These are phyloP conservation scores for Druon quercuslanigerum DNA, from an alignment of 1,140 invertebrate genomes.

Conservation along the genomic window DNA sequence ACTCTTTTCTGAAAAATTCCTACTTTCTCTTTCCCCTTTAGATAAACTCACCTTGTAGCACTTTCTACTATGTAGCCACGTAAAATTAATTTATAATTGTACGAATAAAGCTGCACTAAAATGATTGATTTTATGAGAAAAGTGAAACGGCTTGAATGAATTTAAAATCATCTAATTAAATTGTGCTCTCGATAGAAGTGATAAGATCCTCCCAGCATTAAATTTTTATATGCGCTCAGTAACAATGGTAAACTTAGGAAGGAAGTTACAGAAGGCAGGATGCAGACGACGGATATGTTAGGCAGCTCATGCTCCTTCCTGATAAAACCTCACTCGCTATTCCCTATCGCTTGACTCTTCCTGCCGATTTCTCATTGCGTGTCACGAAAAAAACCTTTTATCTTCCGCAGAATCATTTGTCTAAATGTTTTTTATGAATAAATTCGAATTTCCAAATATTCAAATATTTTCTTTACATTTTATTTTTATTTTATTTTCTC, in stretches of 20 bases:
- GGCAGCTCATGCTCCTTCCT: constrained; percentile 36
- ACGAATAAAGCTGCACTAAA: neutral
- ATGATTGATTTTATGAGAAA: neutral
- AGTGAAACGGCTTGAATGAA: too few relatives aligned
- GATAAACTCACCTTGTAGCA: neutral
- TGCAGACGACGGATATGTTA: constrained; percentile 61
- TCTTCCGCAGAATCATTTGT: neutral
- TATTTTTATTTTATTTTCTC: too few relatives aligned
- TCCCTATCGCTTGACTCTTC: constrained; percentile 61
- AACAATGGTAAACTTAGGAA: constrained; percentile 53
- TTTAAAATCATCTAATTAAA: too few relatives aligned
- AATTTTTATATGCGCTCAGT: constrained; percentile 3
- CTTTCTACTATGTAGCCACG: neutral
- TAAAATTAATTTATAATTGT: neutral
- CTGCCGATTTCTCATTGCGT: constrained; percentile 48
- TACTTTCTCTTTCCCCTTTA: constrained; percentile 13
- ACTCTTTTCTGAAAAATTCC: constrained; percentile 2
- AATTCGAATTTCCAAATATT: too few relatives aligned
- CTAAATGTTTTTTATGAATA: too few relatives aligned
- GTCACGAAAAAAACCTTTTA: neutral
- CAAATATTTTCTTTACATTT: too few relatives aligned
- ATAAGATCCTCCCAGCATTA: neutral
- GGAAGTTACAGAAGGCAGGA: constrained; percentile 63
- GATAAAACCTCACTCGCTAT: constrained; percentile 52
- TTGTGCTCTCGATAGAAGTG: too few relatives aligned